These are phyloP conservation scores for Tringa solitaria DNA, from an alignment of 2,113 vertebrate genomes.

Conservation along the genomic window DNA sequence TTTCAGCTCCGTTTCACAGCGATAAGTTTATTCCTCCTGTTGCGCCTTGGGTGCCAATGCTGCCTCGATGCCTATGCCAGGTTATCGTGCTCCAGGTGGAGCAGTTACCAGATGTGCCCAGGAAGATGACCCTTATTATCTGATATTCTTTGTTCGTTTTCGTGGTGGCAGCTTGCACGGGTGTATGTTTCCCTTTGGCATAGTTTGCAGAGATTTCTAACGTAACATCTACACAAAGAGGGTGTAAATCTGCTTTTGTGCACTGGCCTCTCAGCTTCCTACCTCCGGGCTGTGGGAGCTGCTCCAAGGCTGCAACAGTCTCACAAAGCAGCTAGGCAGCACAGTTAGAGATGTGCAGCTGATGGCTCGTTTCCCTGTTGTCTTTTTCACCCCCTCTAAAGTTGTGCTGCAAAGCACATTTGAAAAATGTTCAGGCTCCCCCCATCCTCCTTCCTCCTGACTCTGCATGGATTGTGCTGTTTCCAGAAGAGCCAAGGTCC, in stretches of 20 bases:
- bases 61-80: neutral
- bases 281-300: neutral
- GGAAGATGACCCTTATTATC: neutral
- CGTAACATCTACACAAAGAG: neutral
- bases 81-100: neutral
- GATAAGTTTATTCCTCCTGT: slow-evolving; percentile 16
- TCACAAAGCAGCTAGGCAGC: neutral
- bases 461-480: neutral
- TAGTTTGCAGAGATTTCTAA: neutral
- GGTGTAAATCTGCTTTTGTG: neutral
- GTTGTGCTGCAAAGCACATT: neutral
- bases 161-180: neutral
- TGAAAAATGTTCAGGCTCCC: neutral
- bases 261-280: neutral
- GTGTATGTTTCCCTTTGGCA: neutral
- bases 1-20: slow-evolving; percentile 28
- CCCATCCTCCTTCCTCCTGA: neutral
- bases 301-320: neutral
- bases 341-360: neutral
- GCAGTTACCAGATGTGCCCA: neutral
- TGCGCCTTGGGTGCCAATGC: neutral
- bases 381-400: neutral
- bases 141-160: neutral
- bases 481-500: neutral
- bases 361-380: neutral